Conservation (phyloP, 2,797 vertebrate species). For the Hydrocynus forskahlii region DNA sequence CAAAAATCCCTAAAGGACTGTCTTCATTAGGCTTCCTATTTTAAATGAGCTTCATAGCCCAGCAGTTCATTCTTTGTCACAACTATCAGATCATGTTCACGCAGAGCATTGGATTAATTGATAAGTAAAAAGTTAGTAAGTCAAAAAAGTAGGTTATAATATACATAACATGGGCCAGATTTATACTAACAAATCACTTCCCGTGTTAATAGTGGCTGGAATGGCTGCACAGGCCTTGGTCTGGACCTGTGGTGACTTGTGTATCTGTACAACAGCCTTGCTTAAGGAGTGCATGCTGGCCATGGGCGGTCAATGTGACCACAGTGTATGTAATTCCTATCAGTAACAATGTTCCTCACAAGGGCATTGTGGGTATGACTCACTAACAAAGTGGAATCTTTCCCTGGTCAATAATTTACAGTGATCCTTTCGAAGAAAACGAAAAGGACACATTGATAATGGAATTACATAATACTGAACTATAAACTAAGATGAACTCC, state of each 20-base stretch:
- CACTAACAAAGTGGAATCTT: neutral
- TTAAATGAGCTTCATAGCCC: conserved; percentile 10
- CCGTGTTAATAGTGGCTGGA: neutral
- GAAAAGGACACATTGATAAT: neutral
- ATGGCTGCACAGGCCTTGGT: neutral
- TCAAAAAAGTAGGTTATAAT: neutral
- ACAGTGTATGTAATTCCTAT: conserved; percentile 4
- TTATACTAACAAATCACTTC: conserved; percentile 4
- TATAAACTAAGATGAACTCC: neutral
- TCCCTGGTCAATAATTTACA: conserved; percentile 3
- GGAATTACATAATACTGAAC: neutral
- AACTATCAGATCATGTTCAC: conserved; percentile 2
- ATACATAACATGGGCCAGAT: conserved; percentile 5
- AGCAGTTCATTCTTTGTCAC: conserved; percentile 6
- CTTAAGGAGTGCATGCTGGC: neutral
- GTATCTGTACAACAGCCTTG: neutral
- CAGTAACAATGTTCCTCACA: neutral
- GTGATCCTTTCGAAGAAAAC: conserved; percentile 5
- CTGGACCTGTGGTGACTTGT: conserved; percentile 1
- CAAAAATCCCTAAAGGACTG: conserved; percentile 16
- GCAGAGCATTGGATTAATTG: neutral
- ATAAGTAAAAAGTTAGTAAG: conserved; percentile 5
- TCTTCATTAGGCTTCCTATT: conserved; percentile 1
- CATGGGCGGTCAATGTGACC: conserved; percentile 16
- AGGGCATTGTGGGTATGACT: neutral